Evolutionary conservation across 2,797 vertebrate genomes (phyloP), one percentile per base, ranked within the genome.

Genomic region (Malurus leucopterus): DNA sequence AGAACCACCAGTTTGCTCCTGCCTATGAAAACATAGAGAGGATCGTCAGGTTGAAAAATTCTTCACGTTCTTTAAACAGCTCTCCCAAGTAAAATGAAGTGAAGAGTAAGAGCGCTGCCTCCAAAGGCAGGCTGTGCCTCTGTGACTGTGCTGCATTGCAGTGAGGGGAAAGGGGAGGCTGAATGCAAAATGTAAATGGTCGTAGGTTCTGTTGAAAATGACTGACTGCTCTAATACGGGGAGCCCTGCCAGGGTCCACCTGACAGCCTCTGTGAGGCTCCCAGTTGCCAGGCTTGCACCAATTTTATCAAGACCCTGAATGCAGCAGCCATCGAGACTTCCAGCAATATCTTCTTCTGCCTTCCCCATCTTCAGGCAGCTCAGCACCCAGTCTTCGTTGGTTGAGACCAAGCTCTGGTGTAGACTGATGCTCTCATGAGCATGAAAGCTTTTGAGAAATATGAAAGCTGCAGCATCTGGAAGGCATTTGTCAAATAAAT

Each of bases 81-180:
- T 78, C 15, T 75, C 46, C 15, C 23, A 55, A 46, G 40, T 6
- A n/a, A 72, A 84, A 32, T 11, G 23, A 75, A 71, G 32, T 1
- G 6, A 53, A 49, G 53, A 70, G 38, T 57, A 84, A 50, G 29
- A 90, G 27, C 26, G 16, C 4, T 27, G 27, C 15, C 44, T 40
- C 9, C 0, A 0, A 63, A 71, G 27, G n/a, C 49, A 73, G 29
- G 8, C 38, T 47, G 30, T 41, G 21, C 38, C 26, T 8, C 44
- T 34, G 13, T 44, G 44, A 5, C 50, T 3, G 1, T 54, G 29
- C 36, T 0, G 0, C 15, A 10, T 12, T 50, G 24, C 58, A 61
- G 49, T 0, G 8, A 67, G 29, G 36, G 63, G 13, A 77, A 55
- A 18, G 27, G 4, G 15, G 24, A 84, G 7, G 2, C 11, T 79